A percentile compares a stretch with the other conserved stretches of the same genome.
Evolutionary conservation across 2,888 invertebrate genomes (phyloP).

Genomic region (Euspilapteryx auroguttella): DNA sequence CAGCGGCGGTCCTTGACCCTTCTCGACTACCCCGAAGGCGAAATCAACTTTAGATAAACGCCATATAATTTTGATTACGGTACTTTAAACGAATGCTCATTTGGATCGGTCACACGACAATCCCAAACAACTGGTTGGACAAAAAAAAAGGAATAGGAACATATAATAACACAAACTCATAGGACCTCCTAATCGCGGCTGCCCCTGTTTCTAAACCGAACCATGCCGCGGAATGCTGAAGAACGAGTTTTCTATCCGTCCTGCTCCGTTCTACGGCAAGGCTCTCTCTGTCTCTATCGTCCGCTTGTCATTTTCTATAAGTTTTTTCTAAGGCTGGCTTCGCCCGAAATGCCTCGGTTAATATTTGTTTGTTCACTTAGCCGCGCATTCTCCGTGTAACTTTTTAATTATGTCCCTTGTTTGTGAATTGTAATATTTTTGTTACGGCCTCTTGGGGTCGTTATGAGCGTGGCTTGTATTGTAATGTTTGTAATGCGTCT

Average conservation of each 20-base stretch:
- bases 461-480: slow-evolving; percentile 5
- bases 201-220: slow-evolving; percentile 60
- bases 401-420: slow-evolving; percentile 40
- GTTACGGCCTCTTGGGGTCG: slow-evolving; percentile 35
- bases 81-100: too few species aligned
- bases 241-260: slow-evolving; percentile 55
- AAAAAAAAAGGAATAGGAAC: too few species aligned
- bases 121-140: too few species aligned
- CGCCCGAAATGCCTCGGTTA: slow-evolving; percentile 38
- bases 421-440: slow-evolving; percentile 37
- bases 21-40: too few species aligned
- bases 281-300: slow-evolving; percentile 38
- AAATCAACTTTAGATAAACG: too few species aligned
- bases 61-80: too few species aligned
- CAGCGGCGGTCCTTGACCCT: too few species aligned
- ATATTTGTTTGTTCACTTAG: slow-evolving; percentile 44
- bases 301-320: slow-evolving; percentile 60
- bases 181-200: slow-evolving; percentile 53
- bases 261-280: slow-evolving; percentile 35
- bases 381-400: not conserved
- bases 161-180: too few species aligned
- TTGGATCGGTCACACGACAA: too few species aligned
- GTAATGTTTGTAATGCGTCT: not conserved
- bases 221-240: slow-evolving; percentile 57
- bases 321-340: slow-evolving; percentile 52